Percentiles rank a stretch among this genome's conserved stretches.
phyloP scores from a whole-genome alignment of 2,888 invertebrate species.

The Girardia tigrina region DNA sequence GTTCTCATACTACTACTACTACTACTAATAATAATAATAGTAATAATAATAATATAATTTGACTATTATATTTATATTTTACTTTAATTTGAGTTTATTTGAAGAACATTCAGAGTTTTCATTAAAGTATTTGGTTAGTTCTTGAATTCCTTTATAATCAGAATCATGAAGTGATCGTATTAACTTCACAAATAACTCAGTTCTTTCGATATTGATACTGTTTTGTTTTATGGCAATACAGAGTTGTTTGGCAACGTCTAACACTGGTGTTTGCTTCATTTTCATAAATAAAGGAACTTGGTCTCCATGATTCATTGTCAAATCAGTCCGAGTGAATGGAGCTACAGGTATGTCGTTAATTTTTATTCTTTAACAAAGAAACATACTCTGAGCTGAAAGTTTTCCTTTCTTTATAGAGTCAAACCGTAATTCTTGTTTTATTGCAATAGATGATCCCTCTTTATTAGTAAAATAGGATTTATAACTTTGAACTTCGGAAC shows the following conservation, averaged over 20 bases:
- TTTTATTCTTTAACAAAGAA: background rate
- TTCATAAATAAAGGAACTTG: background rate
- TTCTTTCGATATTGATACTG: background rate
- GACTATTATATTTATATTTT: too few relatives aligned
- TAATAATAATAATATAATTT: too few relatives aligned
- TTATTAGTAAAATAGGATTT: background rate
- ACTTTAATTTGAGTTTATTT: background rate
- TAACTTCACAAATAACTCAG: background rate
- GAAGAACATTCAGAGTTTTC: background rate
- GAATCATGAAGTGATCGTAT: background rate
- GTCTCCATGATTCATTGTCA: constrained; percentile 8
- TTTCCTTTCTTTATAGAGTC: background rate
- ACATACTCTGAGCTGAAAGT: background rate
- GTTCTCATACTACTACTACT: too few relatives aligned
- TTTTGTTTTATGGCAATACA: background rate
- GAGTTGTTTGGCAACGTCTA: background rate
- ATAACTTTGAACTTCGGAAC: background rate
- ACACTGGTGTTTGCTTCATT: background rate
- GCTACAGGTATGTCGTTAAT: background rate
- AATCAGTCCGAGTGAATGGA: background rate
- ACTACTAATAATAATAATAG: too few relatives aligned
- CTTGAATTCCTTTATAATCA: background rate
- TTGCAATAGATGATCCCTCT: background rate
- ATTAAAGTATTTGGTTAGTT: background rate
- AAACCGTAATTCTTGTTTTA: background rate